phyloP scores from a whole-genome alignment of 2,797 vertebrate species.

The Sciurus carolinensis region DNA sequence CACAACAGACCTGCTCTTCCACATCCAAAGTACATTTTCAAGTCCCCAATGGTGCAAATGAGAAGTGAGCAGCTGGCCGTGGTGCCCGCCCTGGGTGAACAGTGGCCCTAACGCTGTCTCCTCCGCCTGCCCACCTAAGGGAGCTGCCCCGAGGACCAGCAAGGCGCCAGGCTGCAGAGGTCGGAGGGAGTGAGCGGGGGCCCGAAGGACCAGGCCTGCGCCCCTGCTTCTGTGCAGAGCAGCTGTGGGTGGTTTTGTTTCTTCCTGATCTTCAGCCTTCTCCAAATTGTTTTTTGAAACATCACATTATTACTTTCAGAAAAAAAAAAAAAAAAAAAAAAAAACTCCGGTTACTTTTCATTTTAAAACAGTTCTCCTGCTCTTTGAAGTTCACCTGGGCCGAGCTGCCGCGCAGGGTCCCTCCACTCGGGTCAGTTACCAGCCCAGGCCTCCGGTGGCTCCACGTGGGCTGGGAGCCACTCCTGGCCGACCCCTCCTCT shows the following conservation, averaged over 20 bases:
- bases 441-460: slow-evolving; percentile 80
- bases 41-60: neutral
- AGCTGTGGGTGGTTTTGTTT: rapidly evolving
- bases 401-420: no score
- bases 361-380: neutral
- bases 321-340: neutral
- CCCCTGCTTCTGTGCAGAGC: neutral
- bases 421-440: slow-evolving; percentile 53
- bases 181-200: slow-evolving; percentile 20
- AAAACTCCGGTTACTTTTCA: neutral
- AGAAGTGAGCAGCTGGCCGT: neutral
- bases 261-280: neutral
- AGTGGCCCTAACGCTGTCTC: neutral
- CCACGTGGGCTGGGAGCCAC: slow-evolving; percentile 17
- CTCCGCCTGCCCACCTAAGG: no score
- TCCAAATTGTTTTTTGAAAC: neutral
- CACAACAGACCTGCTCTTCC: rapidly evolving
- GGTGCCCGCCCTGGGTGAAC: rapidly evolving
- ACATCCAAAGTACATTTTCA: neutral
- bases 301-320: neutral
- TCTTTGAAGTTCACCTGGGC: neutral
- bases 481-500: neutral
- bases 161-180: neutral
- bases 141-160: neutral
- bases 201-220: neutral